phyloP scores from a whole-genome alignment of 1,140 invertebrate genomes.

The Scaptomyza pallida region DNA sequence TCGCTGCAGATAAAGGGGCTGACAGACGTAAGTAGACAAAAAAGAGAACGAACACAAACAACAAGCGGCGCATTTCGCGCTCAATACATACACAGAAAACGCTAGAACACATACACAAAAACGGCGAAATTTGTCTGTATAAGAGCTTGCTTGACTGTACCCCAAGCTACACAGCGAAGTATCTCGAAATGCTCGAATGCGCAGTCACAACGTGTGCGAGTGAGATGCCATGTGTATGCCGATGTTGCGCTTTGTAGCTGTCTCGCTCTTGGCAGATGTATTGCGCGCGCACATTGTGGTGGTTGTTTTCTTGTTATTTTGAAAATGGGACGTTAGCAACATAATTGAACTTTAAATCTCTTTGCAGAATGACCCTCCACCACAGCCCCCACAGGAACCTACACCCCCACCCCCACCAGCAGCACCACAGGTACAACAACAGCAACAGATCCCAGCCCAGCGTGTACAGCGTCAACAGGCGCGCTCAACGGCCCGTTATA shows the following conservation, averaged over 20 bases:
- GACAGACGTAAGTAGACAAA: conserved; percentile 84
- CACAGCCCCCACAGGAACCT: conserved; percentile 68
- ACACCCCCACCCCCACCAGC: conserved; percentile 71
- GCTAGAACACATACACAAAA: conserved; percentile 5
- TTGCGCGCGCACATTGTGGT: conserved; percentile 34
- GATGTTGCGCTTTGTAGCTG: conserved; percentile 9
- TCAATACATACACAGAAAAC: conserved; percentile 49
- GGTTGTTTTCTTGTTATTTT: conserved; percentile 56
- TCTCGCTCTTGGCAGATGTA: conserved; percentile 27
- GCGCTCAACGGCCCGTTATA: conserved; percentile 67
- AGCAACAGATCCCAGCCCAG: conserved; percentile 64
- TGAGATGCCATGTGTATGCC: conserved; percentile 16
- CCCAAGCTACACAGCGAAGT: conserved; percentile 53
- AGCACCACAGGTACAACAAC: conserved; percentile 75
- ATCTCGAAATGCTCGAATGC: conserved; percentile 52
- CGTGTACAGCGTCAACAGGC: conserved; percentile 71
- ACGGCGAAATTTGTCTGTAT: conserved; percentile 49
- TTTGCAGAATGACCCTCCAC: conserved; percentile 76
- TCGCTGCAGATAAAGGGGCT: conserved; percentile 93
- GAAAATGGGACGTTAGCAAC: conserved; percentile 5
- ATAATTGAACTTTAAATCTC: not conserved
- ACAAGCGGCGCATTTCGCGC: conserved; percentile 46
- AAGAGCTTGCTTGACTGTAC: conserved; percentile 75
- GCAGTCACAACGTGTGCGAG: conserved; percentile 19
- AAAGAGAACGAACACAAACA: conserved; percentile 31